Conservation (phyloP, 2,888 invertebrate genomes). For the Tetranychus piercei region DNA sequence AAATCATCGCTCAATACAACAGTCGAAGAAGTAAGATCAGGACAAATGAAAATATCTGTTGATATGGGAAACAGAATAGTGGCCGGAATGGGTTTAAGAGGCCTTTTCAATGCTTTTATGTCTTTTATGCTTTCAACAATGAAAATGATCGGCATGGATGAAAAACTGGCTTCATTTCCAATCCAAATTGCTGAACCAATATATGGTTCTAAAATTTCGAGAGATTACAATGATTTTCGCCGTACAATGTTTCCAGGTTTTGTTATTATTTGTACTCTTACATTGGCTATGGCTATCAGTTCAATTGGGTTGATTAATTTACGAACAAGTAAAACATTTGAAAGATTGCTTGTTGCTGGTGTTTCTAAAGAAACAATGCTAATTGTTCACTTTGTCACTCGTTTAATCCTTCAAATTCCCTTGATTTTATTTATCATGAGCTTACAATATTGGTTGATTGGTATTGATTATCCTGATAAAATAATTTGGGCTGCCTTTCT, state of each 20-base stretch:
- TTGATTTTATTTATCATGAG: background rate
- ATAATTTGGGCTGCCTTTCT: background rate
- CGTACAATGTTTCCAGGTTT: background rate
- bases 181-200: background rate
- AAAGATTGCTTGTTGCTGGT: background rate
- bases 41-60: background rate
- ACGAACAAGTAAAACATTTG: background rate
- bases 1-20: background rate
- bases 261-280: background rate
- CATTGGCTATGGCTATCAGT: slow-evolving; percentile 3
- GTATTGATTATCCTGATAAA: background rate
- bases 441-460: background rate
- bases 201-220: background rate
- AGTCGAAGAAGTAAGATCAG: background rate
- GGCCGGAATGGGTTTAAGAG: background rate
- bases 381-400: background rate
- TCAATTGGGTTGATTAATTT: slow-evolving; percentile 6
- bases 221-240: background rate
- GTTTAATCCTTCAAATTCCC: background rate
- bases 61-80: slow-evolving; percentile 6
- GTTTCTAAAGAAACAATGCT: background rate
- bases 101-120: background rate
- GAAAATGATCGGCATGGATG: background rate
- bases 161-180: background rate
- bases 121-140: background rate